Conservation (phyloP, 2,797 vertebrate species). For the Onychomys leucogaster region DNA sequence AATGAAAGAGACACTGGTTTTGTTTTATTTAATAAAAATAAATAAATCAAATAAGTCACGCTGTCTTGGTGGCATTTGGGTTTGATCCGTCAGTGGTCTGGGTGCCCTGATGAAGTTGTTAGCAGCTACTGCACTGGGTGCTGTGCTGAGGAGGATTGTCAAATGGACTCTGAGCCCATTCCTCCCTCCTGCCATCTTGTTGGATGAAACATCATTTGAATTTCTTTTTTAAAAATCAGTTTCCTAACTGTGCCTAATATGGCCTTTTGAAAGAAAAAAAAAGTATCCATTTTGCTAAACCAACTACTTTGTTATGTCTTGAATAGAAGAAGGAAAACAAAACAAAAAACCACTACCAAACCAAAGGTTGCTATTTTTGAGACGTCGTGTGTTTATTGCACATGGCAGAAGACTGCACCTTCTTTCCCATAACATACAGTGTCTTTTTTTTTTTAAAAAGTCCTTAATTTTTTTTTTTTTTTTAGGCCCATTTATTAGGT, state of each 20-base stretch:
- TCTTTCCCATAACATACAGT: slow-evolving; percentile 85
- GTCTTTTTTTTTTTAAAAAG: slow-evolving; percentile 71
- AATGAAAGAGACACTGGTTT: slow-evolving; percentile 50
- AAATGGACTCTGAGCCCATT: slow-evolving; percentile 12
- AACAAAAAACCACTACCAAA: slow-evolving; percentile 86
- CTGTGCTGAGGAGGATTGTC: not conserved
- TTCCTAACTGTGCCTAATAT: slow-evolving; percentile 85
- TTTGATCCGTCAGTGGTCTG: slow-evolving; percentile 2
- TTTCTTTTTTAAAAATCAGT: slow-evolving; percentile 81
- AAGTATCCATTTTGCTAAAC: slow-evolving; percentile 86
- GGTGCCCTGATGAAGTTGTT: not conserved
- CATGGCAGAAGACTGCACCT: slow-evolving; percentile 87
- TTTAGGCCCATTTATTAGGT: slow-evolving; percentile 75
- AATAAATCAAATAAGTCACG: not conserved
- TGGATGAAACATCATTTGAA: slow-evolving; percentile 70
- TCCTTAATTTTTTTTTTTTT: slow-evolving; percentile 84
- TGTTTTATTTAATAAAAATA: too few species aligned
- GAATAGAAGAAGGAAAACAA: slow-evolving; percentile 83
- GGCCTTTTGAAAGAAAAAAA: slow-evolving; percentile 83
- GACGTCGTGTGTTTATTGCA: slow-evolving; percentile 88
- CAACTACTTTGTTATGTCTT: slow-evolving; percentile 87
- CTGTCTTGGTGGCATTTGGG: not conserved
- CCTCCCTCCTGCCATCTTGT: slow-evolving; percentile 59
- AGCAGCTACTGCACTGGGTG: not conserved
- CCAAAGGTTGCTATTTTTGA: slow-evolving; percentile 90